A percentile compares a stretch with the other conserved stretches of the same genome.
Evolutionary conservation across 2,888 invertebrate species (phyloP).

Genomic region (Amphipyra berbera): DNA sequence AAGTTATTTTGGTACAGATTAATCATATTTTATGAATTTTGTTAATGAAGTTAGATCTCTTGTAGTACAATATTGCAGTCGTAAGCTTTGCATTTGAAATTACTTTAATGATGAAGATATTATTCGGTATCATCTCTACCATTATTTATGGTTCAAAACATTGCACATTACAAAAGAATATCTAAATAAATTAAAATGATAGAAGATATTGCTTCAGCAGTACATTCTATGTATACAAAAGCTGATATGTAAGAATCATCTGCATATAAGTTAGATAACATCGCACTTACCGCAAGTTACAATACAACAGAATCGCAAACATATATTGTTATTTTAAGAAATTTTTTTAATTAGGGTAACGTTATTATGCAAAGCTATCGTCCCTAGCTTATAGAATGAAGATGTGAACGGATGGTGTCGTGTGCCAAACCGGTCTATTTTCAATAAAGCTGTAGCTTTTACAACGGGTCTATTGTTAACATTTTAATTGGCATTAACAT

Average conservation of each 20-base stretch:
- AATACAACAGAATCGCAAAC: slow-evolving; percentile 24
- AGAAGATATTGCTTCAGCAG: slow-evolving; percentile 14
- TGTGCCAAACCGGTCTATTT: slow-evolving; percentile 82
- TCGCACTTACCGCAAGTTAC: slow-evolving; percentile 16
- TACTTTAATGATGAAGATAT: slow-evolving; percentile 18
- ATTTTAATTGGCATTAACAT: slow-evolving; percentile 83
- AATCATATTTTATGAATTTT: no score
- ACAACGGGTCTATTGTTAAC: slow-evolving; percentile 79
- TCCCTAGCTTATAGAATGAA: slow-evolving; percentile 54
- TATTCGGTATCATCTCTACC: slow-evolving; percentile 26
- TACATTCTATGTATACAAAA: slow-evolving; percentile 25
- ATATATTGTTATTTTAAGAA: slow-evolving; percentile 43
- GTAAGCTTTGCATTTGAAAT: slow-evolving; percentile 10
- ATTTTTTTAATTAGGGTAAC: slow-evolving; percentile 60
- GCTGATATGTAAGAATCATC: slow-evolving; percentile 26
- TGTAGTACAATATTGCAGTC: slow-evolving; percentile 2
- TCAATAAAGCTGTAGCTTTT: slow-evolving; percentile 75
- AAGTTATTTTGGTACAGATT: not conserved
- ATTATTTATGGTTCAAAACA: slow-evolving; percentile 3
- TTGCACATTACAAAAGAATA: slow-evolving; percentile 23
- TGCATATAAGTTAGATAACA: slow-evolving; percentile 21
- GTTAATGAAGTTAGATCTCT: no score
- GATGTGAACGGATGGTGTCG: slow-evolving; percentile 62
- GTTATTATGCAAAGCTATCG: slow-evolving; percentile 61
- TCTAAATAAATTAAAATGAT: slow-evolving; percentile 11